Percentiles rank a stretch among this genome's conserved stretches.
Conservation (phyloP, 1,140 invertebrate species). For the Cyclina sinensis region DNA sequence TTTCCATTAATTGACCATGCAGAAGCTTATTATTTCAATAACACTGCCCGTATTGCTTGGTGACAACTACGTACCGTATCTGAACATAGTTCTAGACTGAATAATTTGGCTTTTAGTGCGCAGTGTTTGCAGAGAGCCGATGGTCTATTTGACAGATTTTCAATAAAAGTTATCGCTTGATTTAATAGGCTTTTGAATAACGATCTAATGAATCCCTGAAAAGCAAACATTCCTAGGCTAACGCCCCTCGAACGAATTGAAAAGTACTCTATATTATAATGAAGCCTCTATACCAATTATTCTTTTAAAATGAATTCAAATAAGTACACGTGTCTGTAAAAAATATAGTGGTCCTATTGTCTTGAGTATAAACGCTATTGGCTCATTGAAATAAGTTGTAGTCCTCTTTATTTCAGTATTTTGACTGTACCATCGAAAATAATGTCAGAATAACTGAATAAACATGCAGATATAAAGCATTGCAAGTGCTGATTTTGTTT, state of each 20-base stretch:
- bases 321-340: conserved; percentile 1
- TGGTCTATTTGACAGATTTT: conserved; percentile 65
- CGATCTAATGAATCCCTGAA: conserved; percentile 42
- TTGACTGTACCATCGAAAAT: too few species aligned
- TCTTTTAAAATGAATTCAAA: not conserved
- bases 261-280: conserved; percentile 29
- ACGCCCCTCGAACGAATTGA: not conserved
- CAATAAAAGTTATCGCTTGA: conserved; percentile 58
- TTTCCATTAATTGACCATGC: conserved; percentile 64
- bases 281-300: not conserved
- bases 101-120: conserved; percentile 16
- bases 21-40: conserved; percentile 67
- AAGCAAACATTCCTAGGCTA: conserved; percentile 39
- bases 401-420: too few species aligned
- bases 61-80: conserved; percentile 15
- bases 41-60: conserved; percentile 55
- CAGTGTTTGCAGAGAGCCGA: conserved; percentile 1
- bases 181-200: conserved; percentile 42
- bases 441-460: too few species aligned
- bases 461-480: too few species aligned
- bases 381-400: too few species aligned
- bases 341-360: conserved; percentile 1
- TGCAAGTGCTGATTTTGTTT: too few species aligned
- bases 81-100: conserved; percentile 7
- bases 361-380: not conserved